A percentile compares a stretch with the other conserved stretches of the same genome.
phyloP scores from a whole-genome alignment of 2,113 vertebrate genomes.

The Neolamprologus modestus region DNA sequence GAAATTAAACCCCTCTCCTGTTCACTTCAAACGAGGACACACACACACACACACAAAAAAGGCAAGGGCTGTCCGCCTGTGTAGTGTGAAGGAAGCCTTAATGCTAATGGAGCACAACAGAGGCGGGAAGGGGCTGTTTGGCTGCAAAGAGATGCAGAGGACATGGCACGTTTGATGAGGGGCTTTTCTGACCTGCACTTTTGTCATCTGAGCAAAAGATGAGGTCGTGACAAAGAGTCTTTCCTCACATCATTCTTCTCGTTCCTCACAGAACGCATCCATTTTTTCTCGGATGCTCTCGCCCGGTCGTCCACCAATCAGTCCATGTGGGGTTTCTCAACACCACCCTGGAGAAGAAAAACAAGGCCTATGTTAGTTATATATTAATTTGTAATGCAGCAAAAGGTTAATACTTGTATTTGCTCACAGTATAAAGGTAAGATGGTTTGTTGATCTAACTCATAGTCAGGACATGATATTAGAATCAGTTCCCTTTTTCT shows the following conservation, averaged over 20 bases:
- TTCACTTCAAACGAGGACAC: conserved; percentile 13
- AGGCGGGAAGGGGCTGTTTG: conserved; percentile 24
- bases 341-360: conserved; percentile 71
- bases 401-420: not conserved
- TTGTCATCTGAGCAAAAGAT: conserved; percentile 19
- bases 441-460: not conserved
- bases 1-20: conserved; percentile 12
- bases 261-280: not conserved
- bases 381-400: not conserved
- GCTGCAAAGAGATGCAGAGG: conserved; percentile 36
- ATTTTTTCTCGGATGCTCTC: conserved; percentile 9
- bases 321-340: conserved; percentile 87
- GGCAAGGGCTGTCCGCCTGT: conserved; percentile 2
- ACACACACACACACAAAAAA: not conserved
- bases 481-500: not conserved
- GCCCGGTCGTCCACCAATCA: conserved; percentile 21
- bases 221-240: conserved; percentile 24
- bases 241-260: not conserved
- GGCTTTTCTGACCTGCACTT: conserved; percentile 3
- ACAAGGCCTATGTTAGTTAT: not conserved
- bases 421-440: not conserved
- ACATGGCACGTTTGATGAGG: conserved; percentile 55
- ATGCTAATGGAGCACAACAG: conserved; percentile 8
- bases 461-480: not conserved
- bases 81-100: not conserved